Base-by-base conservation (phyloP, 2,888 invertebrate species). In the Eustalomyia histrio region DNA sequence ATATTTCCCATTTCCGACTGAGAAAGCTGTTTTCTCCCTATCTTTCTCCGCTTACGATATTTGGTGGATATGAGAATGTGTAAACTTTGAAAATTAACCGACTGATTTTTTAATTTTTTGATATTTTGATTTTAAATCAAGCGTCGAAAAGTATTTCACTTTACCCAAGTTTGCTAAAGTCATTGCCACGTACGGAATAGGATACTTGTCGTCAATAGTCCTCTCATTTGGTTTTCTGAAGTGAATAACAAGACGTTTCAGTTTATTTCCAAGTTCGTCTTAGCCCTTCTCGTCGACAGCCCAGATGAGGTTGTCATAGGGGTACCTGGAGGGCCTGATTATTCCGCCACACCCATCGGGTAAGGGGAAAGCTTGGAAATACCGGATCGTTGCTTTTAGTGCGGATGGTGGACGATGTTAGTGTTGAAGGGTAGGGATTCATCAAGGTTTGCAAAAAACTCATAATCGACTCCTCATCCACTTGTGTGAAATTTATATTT, bases 401-500 rank as follows among this genome's bases (percentile, higher is more conserved):
- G 2, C 75, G 67, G 10, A 79, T 82, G 39, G 67, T 57, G 39
- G n/a, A 57, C 72, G 4, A n/a, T n/a, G n/a, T n/a, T n/a, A n/a
- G n/a, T n/a, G n/a, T n/a, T n/a, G n/a, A n/a, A n/a, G n/a, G n/a
- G 76, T 39, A n/a, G 72, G 18, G 72, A 33, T 39, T 80, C 72
- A 39, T 72, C 57, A 53, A 57, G 80, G 18, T 52, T 63, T n/a
- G 63, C 60, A n/a, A 65, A 80, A 80, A 33, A 76, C 68, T 12
- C 50, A 50, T 24, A 52, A 24, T 52, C 24, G 14, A 0, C 10
- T 63, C 17, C 16, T 69, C 2, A 74, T 84, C 72, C 21, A 83
- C 57, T 58, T 67, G 68, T 61, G 57, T 61, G 68, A 76, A 80
- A 71, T 80, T 83, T 55, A 80, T 76, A 64, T 78, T 80, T 52